Base-by-base conservation (phyloP, 2,113 vertebrate genomes). In the Isurus oxyrinchus region DNA sequence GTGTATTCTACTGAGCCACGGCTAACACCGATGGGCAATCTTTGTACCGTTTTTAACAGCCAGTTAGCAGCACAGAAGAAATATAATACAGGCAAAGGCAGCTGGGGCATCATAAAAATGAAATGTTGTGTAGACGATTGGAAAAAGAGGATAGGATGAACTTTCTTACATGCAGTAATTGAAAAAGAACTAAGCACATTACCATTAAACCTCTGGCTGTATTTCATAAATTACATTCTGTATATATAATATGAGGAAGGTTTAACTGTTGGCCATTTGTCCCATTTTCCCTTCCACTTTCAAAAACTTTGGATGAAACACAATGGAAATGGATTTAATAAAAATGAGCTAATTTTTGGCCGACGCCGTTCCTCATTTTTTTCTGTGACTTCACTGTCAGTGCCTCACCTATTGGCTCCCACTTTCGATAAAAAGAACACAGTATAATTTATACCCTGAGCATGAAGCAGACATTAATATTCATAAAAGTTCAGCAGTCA, bases 291-390 rank as follows among this genome's bases (percentile, higher is more conserved):
- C 94, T 95, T 55, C 25, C 2, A 53, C 63, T 95, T 95, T 53
- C 40, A 72, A 31, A 69, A 49, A 55, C 66, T 95, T 95, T 95
- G 94, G 94, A 95, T 69, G 23, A 69, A 95, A 53, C 66, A 67
- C 94, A 55, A 66, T 72, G 67, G 94, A 95, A 27, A 72, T 19
- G 25, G 23, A 76, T 76, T 35, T 72, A 63, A 67, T 55, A 55
- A 55, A 53, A 72, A 72, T 95, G 63, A 95, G 66, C 66, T 95
- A 49, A 76, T 76, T 31, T 55, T 72, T 76, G 66, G 94, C 94
- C 72, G 94, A 27, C 67, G 6, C 49, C 2, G 13, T 31, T 11
- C 57, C 90, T 61, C 90, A 40, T 25, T 40, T n/a, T 49, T 55
- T 95, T 95, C 67, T 95, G 94, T 25, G 44, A 72, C 14, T 76